Evolutionary conservation across 2,888 invertebrate species (phyloP), one percentile per base, ranked within the genome.

Genomic region (Escarpia spicata): DNA sequence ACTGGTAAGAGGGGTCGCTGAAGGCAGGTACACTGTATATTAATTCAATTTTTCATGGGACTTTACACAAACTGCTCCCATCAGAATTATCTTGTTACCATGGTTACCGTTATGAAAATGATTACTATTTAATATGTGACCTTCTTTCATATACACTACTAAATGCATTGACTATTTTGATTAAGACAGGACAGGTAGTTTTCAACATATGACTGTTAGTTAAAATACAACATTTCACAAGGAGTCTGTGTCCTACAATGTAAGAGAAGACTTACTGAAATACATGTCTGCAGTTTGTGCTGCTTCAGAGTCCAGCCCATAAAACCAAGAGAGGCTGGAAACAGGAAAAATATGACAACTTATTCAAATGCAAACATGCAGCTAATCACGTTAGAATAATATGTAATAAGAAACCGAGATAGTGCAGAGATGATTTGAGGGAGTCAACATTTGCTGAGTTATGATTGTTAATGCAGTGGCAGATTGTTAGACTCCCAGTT

Each of bases 281-380:
- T 97, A 96, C 99, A 99, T 75, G 97, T 97, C 92, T 98, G 97
- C 92, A 98, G 95, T 93, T 96, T 97, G 96, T 98, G 98, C 75
- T 98, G 97, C 96, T 98, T 98, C 95, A 99, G 98, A 0, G 98
- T 98, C 97, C 99, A 99, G 92, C 98, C 96, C 98, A 99, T 99
- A 97, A 98, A 99, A 94, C 98, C 97, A 92, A 99, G 97, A 1
- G 99, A 99, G 26, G 98, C 98, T 96, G 95, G 44, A 95, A 95
- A 92, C 91, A 90, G 91, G 92, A 92, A 90, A 31, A 58, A 12
- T 92, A 37, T 45, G 9, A 45, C 26, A 75, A 2, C 3, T 75
- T 6, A 26, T 75, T 75, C 75, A 75, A 75, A 43, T 90, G 43
- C 90, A 37, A 37, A 37, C 37, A 52, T 52, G 52, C 12, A 52